Evolutionary conservation across 2,888 invertebrate genomes (phyloP), one percentile per base, ranked within the genome.

Genomic region (Tiphia femorata): DNA sequence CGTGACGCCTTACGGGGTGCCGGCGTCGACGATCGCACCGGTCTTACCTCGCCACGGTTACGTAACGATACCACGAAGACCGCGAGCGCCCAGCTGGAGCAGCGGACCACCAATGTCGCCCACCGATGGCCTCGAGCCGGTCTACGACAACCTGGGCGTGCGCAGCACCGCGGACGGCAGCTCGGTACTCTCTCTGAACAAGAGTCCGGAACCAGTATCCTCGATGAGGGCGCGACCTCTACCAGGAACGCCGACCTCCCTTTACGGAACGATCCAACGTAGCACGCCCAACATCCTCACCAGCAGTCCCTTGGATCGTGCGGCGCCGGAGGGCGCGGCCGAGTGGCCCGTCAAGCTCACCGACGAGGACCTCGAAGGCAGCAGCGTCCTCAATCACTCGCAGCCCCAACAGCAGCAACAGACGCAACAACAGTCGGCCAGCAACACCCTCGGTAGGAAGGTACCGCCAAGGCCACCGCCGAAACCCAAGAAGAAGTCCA

Each of bases 91-190:
- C 1, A 93, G 93, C 76, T 94, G 94, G 92, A 91, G 89, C 58
- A 91, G 81, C 81, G 91, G 87, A 83, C 89, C 82, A 74, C 90
- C 81, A 76, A 88, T 84, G 51, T 84, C 84, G 21, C 85, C 77
- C 60, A 76, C 71, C 3, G 75, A 75, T 7, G 54, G 59, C 21
- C 86, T 88, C 52, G 93, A 94, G 75, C 95, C 95, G 0, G 88
- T 95, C 19, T 95, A 95, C 79, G 95, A 95, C 78, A 95, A 95
- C 79, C 84, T 95, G 41, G 95, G 95, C 0, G 84, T 92, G 14
- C 87, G 95, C 47, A 94, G 94, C 14, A 94, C 95, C 14, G 94
- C 93, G 14, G 92, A 93, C 63, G 95, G 95, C n/a, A 93, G 92
- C 78, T 93, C 92, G 2, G 90, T 89, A 8, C 84, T 92, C 25